phyloP scores from a whole-genome alignment of 2,888 invertebrate genomes.

The Leptopilina syphax region DNA sequence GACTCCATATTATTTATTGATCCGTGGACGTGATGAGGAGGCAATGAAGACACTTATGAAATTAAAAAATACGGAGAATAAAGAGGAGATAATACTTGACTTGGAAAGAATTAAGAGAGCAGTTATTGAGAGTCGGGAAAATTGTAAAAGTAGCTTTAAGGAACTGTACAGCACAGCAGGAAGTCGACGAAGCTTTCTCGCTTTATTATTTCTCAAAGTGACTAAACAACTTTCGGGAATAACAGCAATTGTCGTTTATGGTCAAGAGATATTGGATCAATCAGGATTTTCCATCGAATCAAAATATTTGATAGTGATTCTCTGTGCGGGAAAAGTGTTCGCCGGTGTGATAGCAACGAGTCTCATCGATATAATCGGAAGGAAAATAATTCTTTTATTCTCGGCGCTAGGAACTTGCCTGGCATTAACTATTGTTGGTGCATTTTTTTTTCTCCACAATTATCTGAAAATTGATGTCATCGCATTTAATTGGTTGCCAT shows the following conservation, averaged over 20 bases:
- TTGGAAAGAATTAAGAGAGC: slow-evolving; percentile 79
- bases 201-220: slow-evolving; percentile 81
- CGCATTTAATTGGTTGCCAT: slow-evolving; percentile 79
- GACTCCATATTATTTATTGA: slow-evolving; percentile 81
- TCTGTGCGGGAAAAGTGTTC: slow-evolving; percentile 79
- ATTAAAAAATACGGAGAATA: slow-evolving; percentile 77
- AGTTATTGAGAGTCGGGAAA: slow-evolving; percentile 73
- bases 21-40: slow-evolving; percentile 77
- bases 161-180: slow-evolving; percentile 78
- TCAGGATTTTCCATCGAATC: slow-evolving; percentile 78
- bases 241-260: slow-evolving; percentile 80
- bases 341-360: slow-evolving; percentile 80
- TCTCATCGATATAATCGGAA: slow-evolving; percentile 81
- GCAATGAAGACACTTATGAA: slow-evolving; percentile 80
- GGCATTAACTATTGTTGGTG: slow-evolving; percentile 79
- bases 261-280: slow-evolving; percentile 81
- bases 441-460: slow-evolving; percentile 80
- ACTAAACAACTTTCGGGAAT: slow-evolving; percentile 82
- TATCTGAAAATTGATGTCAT: slow-evolving; percentile 77
- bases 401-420: slow-evolving; percentile 80
- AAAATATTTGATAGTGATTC: slow-evolving; percentile 78
- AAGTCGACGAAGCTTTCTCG: slow-evolving; percentile 80
- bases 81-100: slow-evolving; percentile 79
- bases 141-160: slow-evolving; percentile 25
- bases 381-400: slow-evolving; percentile 80